Conservation (phyloP, 2,797 vertebrate species). For the Sebastes hubbsi region DNA sequence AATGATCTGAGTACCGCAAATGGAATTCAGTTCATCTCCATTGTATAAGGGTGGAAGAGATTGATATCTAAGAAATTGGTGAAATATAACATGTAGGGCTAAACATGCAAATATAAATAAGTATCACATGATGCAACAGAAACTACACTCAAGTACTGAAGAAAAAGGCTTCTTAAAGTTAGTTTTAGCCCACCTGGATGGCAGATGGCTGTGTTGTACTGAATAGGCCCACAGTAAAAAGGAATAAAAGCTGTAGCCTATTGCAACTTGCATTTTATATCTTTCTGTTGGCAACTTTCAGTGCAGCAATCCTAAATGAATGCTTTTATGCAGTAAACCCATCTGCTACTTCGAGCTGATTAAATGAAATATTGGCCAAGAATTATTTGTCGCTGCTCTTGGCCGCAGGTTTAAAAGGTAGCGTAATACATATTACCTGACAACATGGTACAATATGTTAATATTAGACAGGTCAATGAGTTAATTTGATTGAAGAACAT, state of each 20-base stretch:
- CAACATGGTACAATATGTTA: background rate
- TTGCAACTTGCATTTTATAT: background rate
- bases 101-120: background rate
- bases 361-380: background rate
- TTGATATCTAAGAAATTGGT: background rate
- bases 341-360: conserved; percentile 2
- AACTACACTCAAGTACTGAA: background rate
- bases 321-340: background rate
- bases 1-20: background rate
- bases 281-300: background rate
- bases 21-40: background rate
- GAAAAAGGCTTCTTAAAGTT: background rate
- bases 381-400: background rate
- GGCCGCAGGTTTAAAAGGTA: background rate
- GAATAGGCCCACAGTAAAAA: background rate
- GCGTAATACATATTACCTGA: background rate
- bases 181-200: background rate
- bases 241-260: background rate
- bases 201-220: background rate
- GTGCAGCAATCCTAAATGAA: background rate
- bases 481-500: background rate
- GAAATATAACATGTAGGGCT: background rate
- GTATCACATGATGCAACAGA: background rate
- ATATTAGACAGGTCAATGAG: background rate
- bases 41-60: background rate